Conservation (phyloP, 2,888 invertebrate species). For the Diaprepes abbreviatus region DNA sequence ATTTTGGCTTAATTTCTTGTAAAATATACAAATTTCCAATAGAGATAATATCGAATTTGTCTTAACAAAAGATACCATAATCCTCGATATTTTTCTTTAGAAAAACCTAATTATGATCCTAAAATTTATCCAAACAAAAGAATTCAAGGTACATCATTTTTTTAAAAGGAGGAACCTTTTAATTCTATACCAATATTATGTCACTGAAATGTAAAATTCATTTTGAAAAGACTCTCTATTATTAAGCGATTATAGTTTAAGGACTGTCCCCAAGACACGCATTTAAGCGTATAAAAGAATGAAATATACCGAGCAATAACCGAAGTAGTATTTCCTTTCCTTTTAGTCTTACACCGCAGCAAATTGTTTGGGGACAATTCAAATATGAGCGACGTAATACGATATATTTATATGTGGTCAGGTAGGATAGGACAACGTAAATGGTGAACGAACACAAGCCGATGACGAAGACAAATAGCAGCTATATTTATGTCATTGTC, state of each 20-base stretch:
- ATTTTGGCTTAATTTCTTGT: no score
- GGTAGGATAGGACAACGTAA: conserved; percentile 45
- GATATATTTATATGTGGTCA: conserved; percentile 63
- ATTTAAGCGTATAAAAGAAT: conserved; percentile 43
- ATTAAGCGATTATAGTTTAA: conserved; percentile 44
- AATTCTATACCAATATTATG: conserved; percentile 36
- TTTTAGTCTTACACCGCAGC: conserved; percentile 63
- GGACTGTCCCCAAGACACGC: conserved; percentile 42
- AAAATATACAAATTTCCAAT: no score
- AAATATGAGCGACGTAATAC: conserved; percentile 60
- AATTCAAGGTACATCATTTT: not conserved
- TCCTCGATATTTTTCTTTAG: no score
- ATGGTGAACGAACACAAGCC: conserved; percentile 28
- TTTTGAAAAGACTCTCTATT: conserved; percentile 36
- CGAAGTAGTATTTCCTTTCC: conserved; percentile 62
- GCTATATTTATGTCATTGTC: conserved; percentile 68
- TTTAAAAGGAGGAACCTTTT: conserved; percentile 4
- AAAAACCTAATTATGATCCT: not conserved
- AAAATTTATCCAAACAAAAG: not conserved
- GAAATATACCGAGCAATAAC: conserved; percentile 45
- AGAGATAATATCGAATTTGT: no score
- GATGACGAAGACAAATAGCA: conserved; percentile 63
- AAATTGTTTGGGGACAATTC: conserved; percentile 61
- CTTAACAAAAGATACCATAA: no score
- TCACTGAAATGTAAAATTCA: conserved; percentile 30